Evolutionary conservation across 2,113 vertebrate genomes (phyloP).

Genomic region (Sceloporus tristichus): DNA sequence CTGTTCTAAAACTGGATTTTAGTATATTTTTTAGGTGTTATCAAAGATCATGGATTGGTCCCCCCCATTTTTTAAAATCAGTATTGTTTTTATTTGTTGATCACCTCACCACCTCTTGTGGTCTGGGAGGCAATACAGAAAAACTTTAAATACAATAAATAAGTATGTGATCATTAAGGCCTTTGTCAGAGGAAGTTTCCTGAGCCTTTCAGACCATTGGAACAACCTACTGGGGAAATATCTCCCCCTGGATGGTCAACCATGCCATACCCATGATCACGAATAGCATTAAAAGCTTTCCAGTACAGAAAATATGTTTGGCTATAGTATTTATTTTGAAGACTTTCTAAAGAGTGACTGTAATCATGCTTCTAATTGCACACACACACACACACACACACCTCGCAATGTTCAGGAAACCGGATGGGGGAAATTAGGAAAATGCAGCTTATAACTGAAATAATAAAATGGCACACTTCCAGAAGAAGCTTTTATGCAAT

Average conservation of each 20-base stretch:
- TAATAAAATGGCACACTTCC: constrained; percentile 48
- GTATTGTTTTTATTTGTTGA: too few relatives aligned
- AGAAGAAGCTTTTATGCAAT: constrained; percentile 65
- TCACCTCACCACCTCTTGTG: too few relatives aligned
- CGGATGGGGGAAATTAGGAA: not conserved
- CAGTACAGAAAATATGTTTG: not conserved
- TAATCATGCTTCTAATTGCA: not conserved
- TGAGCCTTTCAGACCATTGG: not conserved
- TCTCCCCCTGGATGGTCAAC: not conserved
- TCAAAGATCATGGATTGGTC: too few relatives aligned
- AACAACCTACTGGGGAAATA: too few relatives aligned
- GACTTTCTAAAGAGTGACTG: not conserved
- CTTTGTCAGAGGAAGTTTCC: not conserved
- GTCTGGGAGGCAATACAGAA: too few relatives aligned
- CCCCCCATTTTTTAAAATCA: too few relatives aligned
- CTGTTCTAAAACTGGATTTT: too few relatives aligned
- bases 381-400: too few relatives aligned
- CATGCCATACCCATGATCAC: not conserved
- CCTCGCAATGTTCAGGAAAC: not conserved
- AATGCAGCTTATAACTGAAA: not conserved
- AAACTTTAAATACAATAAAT: too few relatives aligned
- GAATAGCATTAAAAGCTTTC: not conserved
- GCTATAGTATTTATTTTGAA: not conserved
- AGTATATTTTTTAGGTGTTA: too few relatives aligned
- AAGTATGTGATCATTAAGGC: not conserved